Evolutionary conservation across 2,797 vertebrate species (phyloP), one percentile per base, ranked within the genome.

Genomic region (Oreortyx pictus): DNA sequence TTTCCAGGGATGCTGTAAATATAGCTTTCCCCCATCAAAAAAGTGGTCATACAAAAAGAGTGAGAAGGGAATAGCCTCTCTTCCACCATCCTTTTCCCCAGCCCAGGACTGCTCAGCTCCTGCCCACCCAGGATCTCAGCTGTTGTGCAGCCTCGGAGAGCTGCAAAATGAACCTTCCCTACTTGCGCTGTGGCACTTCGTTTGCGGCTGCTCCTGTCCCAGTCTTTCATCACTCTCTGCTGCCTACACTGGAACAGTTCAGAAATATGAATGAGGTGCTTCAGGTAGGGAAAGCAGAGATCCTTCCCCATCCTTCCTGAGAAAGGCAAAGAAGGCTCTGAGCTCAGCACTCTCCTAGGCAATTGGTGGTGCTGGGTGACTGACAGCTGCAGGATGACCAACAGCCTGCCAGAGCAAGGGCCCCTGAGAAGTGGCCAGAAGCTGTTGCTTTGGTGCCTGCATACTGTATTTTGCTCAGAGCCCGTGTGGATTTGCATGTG

Each of bases 301-400:
- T 47, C 61, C n/a, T 16, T 7, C 27, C 18, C 22, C 25, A 31
- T 14, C 41, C 19, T 68, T 17, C 35, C 49, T 19, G 17, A 2
- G 4, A 4, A 4, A n/a, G 33, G 11, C 7, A 3, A 6, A 2
- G 0, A 31, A 3, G 39, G 35, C 39, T 80, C 13, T 0, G 11
- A 15, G 37, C 83, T 78, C 35, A 49, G 81, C 43, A 20, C 0
- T 1, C 62, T 66, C 9, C 13, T 5, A 35, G 88, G 52, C 52
- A 83, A 20, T 22, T 3, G 20, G 2, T 6, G 17, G 22, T 2
- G 5, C 37, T 52, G 70, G 73, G 54, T 86, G 61, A 64, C 39
- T 29, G 41, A 19, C 27, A 43, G 61, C 49, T 10, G 18, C 11
- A 44, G 59, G 68, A 41, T 25, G 72, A 70, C 61, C 50, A 50